These are phyloP conservation scores for Phylloscopus trochiloides DNA, from an alignment of 2,113 vertebrate genomes.

Conservation along the genomic window DNA sequence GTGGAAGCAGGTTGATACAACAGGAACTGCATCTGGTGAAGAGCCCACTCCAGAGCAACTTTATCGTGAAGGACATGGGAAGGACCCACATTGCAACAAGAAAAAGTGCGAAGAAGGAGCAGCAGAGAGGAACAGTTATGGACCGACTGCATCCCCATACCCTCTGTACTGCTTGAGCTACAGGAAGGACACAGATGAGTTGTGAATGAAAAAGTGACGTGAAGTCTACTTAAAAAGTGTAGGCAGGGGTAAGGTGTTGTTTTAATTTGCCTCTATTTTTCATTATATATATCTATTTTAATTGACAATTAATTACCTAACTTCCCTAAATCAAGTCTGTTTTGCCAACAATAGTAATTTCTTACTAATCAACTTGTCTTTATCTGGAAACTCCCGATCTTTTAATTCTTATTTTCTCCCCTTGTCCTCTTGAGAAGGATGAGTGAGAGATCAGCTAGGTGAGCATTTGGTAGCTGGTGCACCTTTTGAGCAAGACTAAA, in stretches of 20 bases:
- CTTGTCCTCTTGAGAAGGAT: not conserved
- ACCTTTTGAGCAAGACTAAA: not conserved
- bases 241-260: fast-evolving
- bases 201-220: not conserved
- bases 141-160: fast-evolving
- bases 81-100: not conserved
- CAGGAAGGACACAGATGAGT: not conserved
- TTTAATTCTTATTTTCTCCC: not conserved
- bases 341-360: not conserved
- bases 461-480: not conserved
- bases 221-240: not conserved
- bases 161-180: not conserved
- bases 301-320: not conserved
- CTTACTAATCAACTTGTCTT: not conserved
- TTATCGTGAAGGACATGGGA: not conserved
- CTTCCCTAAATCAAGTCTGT: not conserved
- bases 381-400: not conserved
- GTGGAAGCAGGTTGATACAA: not conserved
- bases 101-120: not conserved
- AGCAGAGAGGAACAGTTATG: not conserved
- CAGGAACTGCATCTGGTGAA: not conserved
- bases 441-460: not conserved
- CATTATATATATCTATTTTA: not conserved
- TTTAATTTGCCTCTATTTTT: not conserved
- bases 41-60: fast-evolving